Conservation (phyloP, 2,113 vertebrate genomes). For the Paedocypris sp. region DNA sequence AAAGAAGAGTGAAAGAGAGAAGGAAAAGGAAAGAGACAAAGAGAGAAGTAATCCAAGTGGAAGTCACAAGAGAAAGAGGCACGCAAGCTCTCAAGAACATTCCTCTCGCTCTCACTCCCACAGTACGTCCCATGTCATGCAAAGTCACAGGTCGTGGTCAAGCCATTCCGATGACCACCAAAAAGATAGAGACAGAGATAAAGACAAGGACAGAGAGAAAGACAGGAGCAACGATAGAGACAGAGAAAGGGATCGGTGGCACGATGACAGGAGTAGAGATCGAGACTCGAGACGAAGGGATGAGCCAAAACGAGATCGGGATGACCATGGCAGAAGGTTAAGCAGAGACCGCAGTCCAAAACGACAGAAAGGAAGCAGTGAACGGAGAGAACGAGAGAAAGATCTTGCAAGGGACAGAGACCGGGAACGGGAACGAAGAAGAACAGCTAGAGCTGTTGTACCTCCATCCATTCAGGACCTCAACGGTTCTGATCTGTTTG, state of each 20-base stretch:
- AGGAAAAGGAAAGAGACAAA: conserved; percentile 33
- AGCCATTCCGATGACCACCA: conserved; percentile 49
- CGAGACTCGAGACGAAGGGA: conserved; percentile 42
- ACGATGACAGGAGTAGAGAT: conserved; percentile 33
- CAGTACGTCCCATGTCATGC: conserved; percentile 36
- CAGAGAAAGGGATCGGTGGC: conserved; percentile 29
- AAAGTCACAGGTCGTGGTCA: conserved; percentile 46
- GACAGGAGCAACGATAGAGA: conserved; percentile 48
- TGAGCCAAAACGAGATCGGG: conserved; percentile 42
- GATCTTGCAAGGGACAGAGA: conserved; percentile 32
- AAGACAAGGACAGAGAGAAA: neutral
- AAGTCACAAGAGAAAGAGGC: conserved; percentile 53
- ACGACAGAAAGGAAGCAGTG: conserved; percentile 43
- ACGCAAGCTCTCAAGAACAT: conserved; percentile 44
- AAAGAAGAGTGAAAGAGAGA: conserved; percentile 23
- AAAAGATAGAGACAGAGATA: conserved; percentile 12
- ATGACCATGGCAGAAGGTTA: conserved; percentile 36
- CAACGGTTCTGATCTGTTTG: conserved; percentile 80
- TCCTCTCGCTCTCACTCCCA: conserved; percentile 31
- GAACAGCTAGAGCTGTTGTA: conserved; percentile 71
- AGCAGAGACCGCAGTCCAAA: conserved; percentile 47
- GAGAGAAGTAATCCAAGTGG: conserved; percentile 51
- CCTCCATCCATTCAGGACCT: conserved; percentile 88
- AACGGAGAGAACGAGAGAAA: conserved; percentile 38
- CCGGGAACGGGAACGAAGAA: conserved; percentile 48